Percentiles rank a stretch among this genome's conserved stretches.
phyloP scores from a whole-genome alignment of 2,797 vertebrate species.

The Anguilla pacifica region DNA sequence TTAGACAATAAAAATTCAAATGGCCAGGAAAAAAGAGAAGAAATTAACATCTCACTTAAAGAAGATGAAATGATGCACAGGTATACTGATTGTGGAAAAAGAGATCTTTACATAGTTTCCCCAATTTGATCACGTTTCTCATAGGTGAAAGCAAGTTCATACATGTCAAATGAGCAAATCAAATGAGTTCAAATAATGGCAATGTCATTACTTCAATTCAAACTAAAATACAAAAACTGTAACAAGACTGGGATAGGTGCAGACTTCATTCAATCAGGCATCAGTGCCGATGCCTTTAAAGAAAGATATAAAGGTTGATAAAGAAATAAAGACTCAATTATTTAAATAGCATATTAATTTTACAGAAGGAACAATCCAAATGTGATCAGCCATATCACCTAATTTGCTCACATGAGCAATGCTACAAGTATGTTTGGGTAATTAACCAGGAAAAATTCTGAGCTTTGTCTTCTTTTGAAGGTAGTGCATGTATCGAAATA shows the following conservation, averaged over 20 bases:
- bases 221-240: not conserved
- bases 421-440: not conserved
- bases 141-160: not conserved
- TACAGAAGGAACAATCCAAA: not conserved
- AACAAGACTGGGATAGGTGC: not conserved
- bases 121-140: conserved; percentile 35
- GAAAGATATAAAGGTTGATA: too few relatives aligned
- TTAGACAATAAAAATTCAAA: conserved; percentile 62
- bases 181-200: not conserved
- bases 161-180: not conserved
- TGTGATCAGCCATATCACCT: too few relatives aligned
- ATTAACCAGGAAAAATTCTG: not conserved
- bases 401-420: not conserved
- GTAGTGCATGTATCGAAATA: not conserved
- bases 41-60: conserved; percentile 68
- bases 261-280: not conserved
- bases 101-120: conserved; percentile 51
- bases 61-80: conserved; percentile 46
- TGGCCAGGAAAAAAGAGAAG: conserved; percentile 52
- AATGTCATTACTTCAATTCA: not conserved
- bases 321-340: not conserved
- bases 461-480: not conserved
- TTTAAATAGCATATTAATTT: not conserved
- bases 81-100: conserved; percentile 61
- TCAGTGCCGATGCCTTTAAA: not conserved